Evolutionary conservation across 2,888 invertebrate genomes (phyloP).

Genomic region (Hecatera dysodea): DNA sequence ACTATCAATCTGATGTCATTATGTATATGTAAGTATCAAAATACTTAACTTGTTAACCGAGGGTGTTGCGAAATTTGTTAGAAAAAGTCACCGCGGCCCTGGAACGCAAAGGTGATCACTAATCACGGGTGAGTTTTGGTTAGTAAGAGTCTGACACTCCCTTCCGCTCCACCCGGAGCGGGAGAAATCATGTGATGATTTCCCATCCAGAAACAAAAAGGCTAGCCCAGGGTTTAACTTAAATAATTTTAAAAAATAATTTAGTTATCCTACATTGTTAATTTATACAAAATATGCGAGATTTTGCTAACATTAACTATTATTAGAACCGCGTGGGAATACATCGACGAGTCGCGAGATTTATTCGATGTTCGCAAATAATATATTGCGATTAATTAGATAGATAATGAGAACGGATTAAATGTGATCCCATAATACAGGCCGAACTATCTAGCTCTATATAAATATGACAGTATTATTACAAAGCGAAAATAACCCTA

Average conservation of each 20-base stretch:
- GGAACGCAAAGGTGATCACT: too few relatives aligned
- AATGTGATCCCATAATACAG: conserved; percentile 37
- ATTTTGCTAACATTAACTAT: conserved; percentile 13
- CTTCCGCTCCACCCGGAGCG: too few relatives aligned
- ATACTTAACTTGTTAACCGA: too few relatives aligned
- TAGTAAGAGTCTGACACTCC: too few relatives aligned
- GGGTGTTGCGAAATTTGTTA: too few relatives aligned
- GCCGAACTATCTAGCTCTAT: not conserved
- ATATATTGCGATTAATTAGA: conserved; percentile 58
- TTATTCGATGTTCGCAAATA: conserved; percentile 36
- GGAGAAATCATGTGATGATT: too few relatives aligned
- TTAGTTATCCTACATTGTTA: not conserved
- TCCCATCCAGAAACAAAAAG: too few relatives aligned
- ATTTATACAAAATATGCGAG: not conserved
- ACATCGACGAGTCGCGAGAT: conserved; percentile 26
- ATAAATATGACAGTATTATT: conserved; percentile 2
- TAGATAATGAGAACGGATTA: conserved; percentile 40
- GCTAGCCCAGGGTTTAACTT: too few relatives aligned
- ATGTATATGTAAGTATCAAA: too few relatives aligned
- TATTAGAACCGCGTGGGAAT: conserved; percentile 21
- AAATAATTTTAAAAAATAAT: conserved; percentile 8
- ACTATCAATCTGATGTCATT: too few relatives aligned
- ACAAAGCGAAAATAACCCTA: not conserved
- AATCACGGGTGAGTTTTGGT: too few relatives aligned
- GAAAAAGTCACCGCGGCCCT: too few relatives aligned